Conservation (phyloP, 2,113 vertebrate species). For the Dryoscopus gambensis region DNA sequence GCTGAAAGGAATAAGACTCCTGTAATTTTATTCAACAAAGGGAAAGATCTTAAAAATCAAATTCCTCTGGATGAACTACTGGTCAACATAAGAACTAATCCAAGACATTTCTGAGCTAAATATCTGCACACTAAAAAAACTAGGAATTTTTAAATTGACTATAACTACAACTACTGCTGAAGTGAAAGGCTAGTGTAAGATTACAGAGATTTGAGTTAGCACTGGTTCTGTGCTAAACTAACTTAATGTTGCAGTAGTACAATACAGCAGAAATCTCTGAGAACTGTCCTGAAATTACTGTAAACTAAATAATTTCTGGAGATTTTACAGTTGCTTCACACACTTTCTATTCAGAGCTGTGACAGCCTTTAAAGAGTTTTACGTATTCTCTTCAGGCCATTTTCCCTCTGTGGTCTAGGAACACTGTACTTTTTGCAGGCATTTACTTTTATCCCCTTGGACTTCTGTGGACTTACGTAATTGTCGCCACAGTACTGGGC, state of each 20-base stretch:
- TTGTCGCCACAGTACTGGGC: neutral
- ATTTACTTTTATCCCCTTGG: slow-evolving; percentile 7
- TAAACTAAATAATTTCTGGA: neutral
- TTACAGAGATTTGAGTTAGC: neutral
- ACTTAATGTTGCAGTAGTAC: neutral
- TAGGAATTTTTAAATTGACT: neutral
- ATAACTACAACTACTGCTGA: neutral
- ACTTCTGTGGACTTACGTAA: neutral
- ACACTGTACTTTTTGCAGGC: neutral
- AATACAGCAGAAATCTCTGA: neutral
- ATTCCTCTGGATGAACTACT: neutral
- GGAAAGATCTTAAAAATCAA: neutral
- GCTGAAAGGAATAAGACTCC: neutral
- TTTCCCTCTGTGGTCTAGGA: neutral
- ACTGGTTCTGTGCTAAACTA: neutral
- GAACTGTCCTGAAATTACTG: neutral
- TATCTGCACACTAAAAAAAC: neutral
- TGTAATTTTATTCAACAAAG: neutral
- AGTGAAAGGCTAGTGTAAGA: neutral
- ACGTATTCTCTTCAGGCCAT: neutral
- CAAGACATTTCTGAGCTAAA: neutral
- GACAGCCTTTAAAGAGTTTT: slow-evolving; percentile 21
- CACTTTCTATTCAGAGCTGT: neutral
- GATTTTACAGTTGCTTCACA: neutral
- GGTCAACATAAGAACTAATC: neutral